Conservation (phyloP, 2,888 invertebrate genomes). For the Brenthis daphne region DNA sequence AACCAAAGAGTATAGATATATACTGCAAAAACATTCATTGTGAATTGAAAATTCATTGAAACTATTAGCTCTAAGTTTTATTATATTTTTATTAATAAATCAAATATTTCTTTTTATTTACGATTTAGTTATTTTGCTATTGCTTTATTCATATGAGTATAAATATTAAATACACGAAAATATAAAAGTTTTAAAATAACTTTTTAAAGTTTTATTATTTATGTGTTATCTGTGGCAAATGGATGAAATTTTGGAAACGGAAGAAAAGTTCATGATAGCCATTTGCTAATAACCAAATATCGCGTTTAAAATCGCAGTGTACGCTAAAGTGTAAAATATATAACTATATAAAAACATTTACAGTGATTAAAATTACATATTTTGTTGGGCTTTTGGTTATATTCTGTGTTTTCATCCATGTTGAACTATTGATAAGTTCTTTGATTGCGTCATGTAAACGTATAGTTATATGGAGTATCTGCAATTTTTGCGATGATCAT, state of each 20-base stretch:
- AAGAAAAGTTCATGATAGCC: slow-evolving; percentile 66
- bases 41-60: no score
- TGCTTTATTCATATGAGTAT: no score
- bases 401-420: slow-evolving; percentile 70
- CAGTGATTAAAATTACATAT: slow-evolving; percentile 49
- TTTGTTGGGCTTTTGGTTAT: slow-evolving; percentile 64
- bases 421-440: slow-evolving; percentile 66
- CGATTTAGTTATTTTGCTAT: no score
- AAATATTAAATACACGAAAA: no score
- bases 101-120: no score
- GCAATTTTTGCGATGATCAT: slow-evolving; percentile 46
- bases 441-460: slow-evolving; percentile 80
- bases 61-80: no score
- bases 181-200: neutral
- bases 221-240: slow-evolving; percentile 40
- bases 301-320: slow-evolving; percentile 28
- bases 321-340: slow-evolving; percentile 35
- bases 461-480: slow-evolving; percentile 58
- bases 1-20: no score
- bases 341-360: slow-evolving; percentile 31
- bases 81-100: no score
- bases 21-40: no score
- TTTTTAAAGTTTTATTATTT: neutral
- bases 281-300: slow-evolving; percentile 64
- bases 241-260: slow-evolving; percentile 53